Percentiles rank a stretch among this genome's conserved stretches.
These are phyloP conservation scores for Sander vitreus DNA, from an alignment of 2,113 vertebrate genomes.

Conservation along the genomic window DNA sequence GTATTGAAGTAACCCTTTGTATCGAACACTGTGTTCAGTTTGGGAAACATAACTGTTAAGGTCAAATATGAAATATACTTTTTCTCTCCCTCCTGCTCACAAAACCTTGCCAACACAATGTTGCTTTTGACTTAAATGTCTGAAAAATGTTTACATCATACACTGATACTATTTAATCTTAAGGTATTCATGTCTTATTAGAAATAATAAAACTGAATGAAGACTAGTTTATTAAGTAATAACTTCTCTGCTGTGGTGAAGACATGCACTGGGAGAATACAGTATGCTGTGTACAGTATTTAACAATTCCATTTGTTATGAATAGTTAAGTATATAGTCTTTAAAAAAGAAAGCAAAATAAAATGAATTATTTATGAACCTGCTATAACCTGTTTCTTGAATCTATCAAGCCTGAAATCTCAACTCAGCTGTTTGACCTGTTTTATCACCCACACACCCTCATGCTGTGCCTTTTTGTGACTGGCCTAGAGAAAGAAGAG, in stretches of 20 bases:
- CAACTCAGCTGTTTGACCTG: constrained; percentile 82
- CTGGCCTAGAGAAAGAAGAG: constrained; percentile 80
- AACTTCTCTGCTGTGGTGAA: constrained; percentile 89
- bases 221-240: constrained; percentile 79
- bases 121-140: constrained; percentile 78
- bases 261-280: constrained; percentile 94
- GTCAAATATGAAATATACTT: constrained; percentile 78
- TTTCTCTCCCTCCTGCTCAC: constrained; percentile 63
- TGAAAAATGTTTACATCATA: constrained; percentile 92
- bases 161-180: constrained; percentile 93
- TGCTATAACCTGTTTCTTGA: constrained; percentile 64
- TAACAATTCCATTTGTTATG: constrained; percentile 91
- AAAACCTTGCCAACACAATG: constrained; percentile 68
- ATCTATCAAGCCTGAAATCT: constrained; percentile 66
- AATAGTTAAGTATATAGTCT: constrained; percentile 89
- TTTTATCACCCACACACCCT: constrained; percentile 84
- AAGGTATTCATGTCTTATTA: constrained; percentile 88
- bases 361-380: constrained; percentile 96
- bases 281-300: constrained; percentile 95
- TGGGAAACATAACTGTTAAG: constrained; percentile 70
- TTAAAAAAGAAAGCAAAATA: constrained; percentile 89
- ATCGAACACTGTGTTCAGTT: constrained; percentile 67
- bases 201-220: constrained; percentile 73
- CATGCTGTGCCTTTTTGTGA: constrained; percentile 79
- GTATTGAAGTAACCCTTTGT: constrained; percentile 76